Evolutionary conservation across 1,140 invertebrate species (phyloP).

Genomic region (Adoxophyes honmai): DNA sequence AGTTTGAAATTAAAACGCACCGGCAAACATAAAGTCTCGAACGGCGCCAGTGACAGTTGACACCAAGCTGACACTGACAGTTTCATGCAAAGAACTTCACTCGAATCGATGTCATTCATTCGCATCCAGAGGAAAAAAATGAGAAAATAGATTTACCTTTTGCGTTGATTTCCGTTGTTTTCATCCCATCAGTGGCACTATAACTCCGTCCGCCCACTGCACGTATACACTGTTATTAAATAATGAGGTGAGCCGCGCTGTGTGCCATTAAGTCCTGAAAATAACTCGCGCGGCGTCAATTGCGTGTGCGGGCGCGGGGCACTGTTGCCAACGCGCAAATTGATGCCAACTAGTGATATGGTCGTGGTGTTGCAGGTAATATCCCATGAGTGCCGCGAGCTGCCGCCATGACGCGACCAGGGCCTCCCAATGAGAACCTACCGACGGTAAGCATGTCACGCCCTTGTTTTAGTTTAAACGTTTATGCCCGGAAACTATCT

Average conservation of each 20-base stretch:
- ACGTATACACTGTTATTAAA: not conserved
- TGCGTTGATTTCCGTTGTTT: slow-evolving; percentile 1
- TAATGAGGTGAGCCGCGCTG: slow-evolving; percentile 16
- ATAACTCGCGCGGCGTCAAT: no score
- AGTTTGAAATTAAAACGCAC: no score
- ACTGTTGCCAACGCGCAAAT: slow-evolving; percentile 17
- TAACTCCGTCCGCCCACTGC: slow-evolving; percentile 6
- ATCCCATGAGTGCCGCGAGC: slow-evolving; percentile 21
- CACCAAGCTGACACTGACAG: not conserved
- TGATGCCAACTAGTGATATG: slow-evolving; percentile 16
- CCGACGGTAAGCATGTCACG: slow-evolving; percentile 71
- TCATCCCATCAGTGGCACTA: not conserved
- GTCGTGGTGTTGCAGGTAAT: slow-evolving; percentile 25
- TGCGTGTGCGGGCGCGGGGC: not conserved
- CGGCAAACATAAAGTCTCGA: not conserved
- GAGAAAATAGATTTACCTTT: slow-evolving; percentile 5
- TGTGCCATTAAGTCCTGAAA: not conserved
- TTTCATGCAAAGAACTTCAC: not conserved
- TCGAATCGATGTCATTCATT: not conserved
- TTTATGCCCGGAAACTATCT: not conserved
- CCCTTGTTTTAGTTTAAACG: not conserved
- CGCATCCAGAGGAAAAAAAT: not conserved
- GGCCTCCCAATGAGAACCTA: slow-evolving; percentile 88
- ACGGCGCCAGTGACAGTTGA: not conserved
- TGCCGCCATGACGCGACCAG: slow-evolving; percentile 79